Evolutionary conservation across 2,797 vertebrate species (phyloP), one percentile per base, ranked within the genome.

Genomic region (Pteropus rufus): DNA sequence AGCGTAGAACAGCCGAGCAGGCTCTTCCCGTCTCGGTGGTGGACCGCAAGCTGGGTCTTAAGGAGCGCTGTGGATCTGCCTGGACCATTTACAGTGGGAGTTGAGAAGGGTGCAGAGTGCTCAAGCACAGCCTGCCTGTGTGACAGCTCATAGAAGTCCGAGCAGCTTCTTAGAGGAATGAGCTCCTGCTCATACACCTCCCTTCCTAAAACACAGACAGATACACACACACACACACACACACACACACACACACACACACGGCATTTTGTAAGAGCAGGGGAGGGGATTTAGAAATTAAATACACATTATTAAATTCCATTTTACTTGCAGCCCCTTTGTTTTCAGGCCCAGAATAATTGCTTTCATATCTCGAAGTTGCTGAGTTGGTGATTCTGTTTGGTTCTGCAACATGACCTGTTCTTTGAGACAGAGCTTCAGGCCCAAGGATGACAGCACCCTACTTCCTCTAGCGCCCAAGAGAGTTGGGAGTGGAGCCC

Each of bases 311-410:
- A 77, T 84, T 79, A 79, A 92, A 60, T 79, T 86, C 85, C 81
- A 16, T 75, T 85, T 94, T 84, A 90, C 76, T 77, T 92, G 49
- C 19, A 95, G 34, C 75, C 54, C 84, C 84, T 81, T 96, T 88
- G 93, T 76, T 95, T 72, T 91, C 70, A 91, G 54, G 76, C 52
- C 62, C 36, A 44, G 69, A 24, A 31, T 93, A 85, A 96, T 85
- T 92, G 69, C 81, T 93, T 91, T 85, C 91, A 96, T 81, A 62
- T n/a, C 62, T 16, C 5, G 19, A 80, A 60, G 21, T 81, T 81
- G 82, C 46, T 69, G 39, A 41, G 24, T 24, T 88, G 39, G 31
- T 39, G 36, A 46, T 79, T 85, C 41, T 58, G 5, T 62, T 52
- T 92, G 81, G n/a, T 80, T 64, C n/a, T 60, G 34, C 36, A 44